phyloP scores from a whole-genome alignment of 2,113 vertebrate species.

The Cinclus cinclus region DNA sequence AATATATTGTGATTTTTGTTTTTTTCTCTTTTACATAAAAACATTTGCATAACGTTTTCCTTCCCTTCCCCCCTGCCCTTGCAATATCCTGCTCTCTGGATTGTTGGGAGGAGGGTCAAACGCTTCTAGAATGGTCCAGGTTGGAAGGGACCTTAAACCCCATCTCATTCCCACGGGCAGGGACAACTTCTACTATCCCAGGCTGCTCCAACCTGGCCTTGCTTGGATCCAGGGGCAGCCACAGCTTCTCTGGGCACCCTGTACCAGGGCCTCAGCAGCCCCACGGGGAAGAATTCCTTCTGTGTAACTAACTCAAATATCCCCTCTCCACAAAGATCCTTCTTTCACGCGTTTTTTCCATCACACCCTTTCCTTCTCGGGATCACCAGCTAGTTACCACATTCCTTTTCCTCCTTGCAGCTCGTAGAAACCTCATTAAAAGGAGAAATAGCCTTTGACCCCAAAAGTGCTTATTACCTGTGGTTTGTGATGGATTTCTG shows the following conservation, averaged over 20 bases:
- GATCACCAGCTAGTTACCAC: neutral
- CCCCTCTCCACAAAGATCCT: neutral
- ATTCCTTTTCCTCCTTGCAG: conserved; percentile 67
- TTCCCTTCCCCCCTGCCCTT: neutral
- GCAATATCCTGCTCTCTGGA: neutral
- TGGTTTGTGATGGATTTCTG: conserved; percentile 99
- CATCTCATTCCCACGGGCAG: neutral
- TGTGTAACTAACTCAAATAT: neutral
- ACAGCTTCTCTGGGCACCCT: neutral
- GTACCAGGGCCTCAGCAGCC: neutral
- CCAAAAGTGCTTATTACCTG: conserved; percentile 92
- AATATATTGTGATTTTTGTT: conserved; percentile 11
- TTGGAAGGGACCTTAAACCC: neutral
- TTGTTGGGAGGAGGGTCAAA: neutral
- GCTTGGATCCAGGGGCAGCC: neutral
- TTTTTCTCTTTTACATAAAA: neutral
- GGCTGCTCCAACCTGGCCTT: neutral
- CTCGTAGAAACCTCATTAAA: conserved; percentile 96
- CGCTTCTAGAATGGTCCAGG: neutral
- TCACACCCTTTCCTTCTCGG: accelerated
- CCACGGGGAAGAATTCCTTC: neutral
- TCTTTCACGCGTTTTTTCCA: neutral
- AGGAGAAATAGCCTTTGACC: conserved; percentile 94
- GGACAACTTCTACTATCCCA: neutral
- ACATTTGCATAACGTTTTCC: neutral